Percentiles rank a stretch among this genome's conserved stretches.
Evolutionary conservation across 2,797 vertebrate genomes (phyloP).

Genomic region (Lagorchestes hirsutus): DNA sequence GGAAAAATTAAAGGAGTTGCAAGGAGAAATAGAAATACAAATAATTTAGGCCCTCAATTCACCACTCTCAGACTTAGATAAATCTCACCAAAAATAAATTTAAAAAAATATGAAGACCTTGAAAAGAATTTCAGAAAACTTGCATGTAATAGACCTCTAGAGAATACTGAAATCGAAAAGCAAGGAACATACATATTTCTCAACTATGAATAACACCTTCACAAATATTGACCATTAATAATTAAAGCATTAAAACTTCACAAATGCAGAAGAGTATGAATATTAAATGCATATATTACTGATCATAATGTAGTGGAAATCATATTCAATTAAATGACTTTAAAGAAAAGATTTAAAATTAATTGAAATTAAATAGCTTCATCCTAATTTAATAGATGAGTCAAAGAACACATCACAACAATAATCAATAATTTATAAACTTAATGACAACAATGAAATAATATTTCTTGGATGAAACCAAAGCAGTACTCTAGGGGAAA

Average conservation of each 20-base stretch:
- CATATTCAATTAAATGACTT: neutral
- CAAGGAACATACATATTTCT: neutral
- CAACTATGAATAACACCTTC: neutral
- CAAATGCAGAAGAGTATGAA: neutral
- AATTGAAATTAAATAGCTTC: neutral
- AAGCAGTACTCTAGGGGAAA: neutral
- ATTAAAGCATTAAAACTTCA: neutral
- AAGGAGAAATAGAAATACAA: neutral
- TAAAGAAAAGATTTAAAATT: neutral
- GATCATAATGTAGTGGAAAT: neutral
- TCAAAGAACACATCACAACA: neutral
- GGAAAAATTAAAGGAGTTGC: neutral
- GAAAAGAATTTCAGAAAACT: neutral
- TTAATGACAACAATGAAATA: neutral
- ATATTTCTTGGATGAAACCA: neutral
- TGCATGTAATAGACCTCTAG: neutral
- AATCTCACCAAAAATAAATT: neutral
- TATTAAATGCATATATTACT: neutral
- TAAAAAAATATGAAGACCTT: neutral
- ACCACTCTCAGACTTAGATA: neutral
- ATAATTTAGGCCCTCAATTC: neutral
- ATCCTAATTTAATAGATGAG: neutral
- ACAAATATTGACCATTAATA: neutral
- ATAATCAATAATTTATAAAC: neutral
- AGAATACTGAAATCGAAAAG: neutral